phyloP scores from a whole-genome alignment of 2,113 vertebrate genomes.

The Centropus bengalensis region DNA sequence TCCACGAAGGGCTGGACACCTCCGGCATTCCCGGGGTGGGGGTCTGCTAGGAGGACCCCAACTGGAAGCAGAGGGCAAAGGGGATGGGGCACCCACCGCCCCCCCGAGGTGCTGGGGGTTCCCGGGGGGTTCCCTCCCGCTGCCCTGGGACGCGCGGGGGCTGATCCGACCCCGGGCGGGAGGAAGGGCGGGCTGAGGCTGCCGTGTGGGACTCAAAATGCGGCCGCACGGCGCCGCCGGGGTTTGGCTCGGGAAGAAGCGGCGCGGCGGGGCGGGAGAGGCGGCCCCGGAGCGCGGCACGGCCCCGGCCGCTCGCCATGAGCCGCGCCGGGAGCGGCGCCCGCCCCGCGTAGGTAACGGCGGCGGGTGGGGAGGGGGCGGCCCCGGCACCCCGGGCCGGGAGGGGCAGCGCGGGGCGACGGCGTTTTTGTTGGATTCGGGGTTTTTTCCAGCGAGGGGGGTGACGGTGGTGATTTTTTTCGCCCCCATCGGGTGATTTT shows the following conservation, averaged over 20 bases:
- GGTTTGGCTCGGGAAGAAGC: neutral
- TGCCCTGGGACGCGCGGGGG: neutral
- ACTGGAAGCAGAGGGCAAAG: neutral
- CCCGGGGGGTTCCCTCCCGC: no score
- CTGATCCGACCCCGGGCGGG: neutral
- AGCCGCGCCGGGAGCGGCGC: slow-evolving; percentile 28
- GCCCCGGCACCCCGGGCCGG: no score
- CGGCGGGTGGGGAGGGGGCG: slow-evolving; percentile 1
- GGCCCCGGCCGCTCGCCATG: slow-evolving; percentile 15
- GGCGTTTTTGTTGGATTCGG: no score
- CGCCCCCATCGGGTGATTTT: neutral
- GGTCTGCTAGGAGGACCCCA: no score
- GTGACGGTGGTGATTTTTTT: neutral
- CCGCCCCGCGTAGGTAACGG: slow-evolving; percentile 53
- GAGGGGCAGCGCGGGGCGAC: no score
- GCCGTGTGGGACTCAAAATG: neutral
- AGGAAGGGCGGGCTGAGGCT: neutral
- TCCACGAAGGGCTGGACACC: fast-evolving
- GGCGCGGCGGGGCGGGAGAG: neutral
- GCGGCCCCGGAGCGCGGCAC: no score
- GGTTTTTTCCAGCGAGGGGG: no score
- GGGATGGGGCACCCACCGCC: no score
- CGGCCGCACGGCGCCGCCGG: slow-evolving; percentile 13
- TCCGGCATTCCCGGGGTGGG: fast-evolving
- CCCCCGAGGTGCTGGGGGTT: no score